Evolutionary conservation across 1,140 invertebrate species (phyloP).

Genomic region (Samia ricini): DNA sequence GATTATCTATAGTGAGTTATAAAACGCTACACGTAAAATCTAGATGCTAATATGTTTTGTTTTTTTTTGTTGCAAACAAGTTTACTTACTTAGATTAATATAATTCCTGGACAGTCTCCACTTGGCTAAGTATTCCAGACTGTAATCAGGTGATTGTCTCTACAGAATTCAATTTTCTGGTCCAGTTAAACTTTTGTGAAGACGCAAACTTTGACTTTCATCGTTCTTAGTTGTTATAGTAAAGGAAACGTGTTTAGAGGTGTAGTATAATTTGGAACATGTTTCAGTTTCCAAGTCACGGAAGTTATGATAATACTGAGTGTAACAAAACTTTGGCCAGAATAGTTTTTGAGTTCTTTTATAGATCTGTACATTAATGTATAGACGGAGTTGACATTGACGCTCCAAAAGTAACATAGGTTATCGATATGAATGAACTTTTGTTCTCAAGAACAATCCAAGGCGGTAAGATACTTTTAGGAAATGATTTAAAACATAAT

Average conservation of each 20-base stretch:
- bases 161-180: neutral
- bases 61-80: neutral
- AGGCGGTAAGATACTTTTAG: neutral
- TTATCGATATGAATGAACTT: neutral
- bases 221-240: neutral
- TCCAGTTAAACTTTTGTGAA: neutral
- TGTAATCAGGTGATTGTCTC: neutral
- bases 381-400: neutral
- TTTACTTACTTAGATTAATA: neutral
- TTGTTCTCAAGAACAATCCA: neutral
- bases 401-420: neutral
- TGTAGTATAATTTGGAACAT: neutral
- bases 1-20: slow-evolving; percentile 30
- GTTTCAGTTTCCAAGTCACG: neutral
- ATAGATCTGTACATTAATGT: too few species aligned
- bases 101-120: neutral
- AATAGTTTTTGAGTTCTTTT: neutral
- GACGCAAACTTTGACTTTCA: neutral
- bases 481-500: neutral
- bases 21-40: slow-evolving; percentile 25
- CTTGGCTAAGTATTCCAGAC: neutral
- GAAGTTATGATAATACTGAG: neutral
- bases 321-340: neutral
- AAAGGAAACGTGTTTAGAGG: neutral
- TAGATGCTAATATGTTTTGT: slow-evolving; percentile 23